Evolutionary conservation across 2,797 vertebrate species (phyloP).

Genomic region (Leptatherina wallacei): DNA sequence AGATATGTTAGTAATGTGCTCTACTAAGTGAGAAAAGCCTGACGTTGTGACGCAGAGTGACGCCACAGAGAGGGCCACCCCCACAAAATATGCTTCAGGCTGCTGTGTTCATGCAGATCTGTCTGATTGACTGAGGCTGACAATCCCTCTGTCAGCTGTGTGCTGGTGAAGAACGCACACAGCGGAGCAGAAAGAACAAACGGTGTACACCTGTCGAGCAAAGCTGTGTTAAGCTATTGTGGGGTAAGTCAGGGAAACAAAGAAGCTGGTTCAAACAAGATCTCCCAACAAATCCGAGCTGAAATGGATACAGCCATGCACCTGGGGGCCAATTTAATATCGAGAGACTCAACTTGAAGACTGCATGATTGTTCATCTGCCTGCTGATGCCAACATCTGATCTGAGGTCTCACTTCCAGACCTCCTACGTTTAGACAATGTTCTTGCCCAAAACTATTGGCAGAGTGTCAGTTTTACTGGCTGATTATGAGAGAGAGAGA

Average conservation of each 20-base stretch:
- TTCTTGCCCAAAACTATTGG: constrained; percentile 59
- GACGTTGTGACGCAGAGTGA: constrained; percentile 39
- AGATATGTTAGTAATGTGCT: constrained; percentile 26
- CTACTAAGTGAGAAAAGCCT: constrained; percentile 6
- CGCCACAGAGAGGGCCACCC: constrained; percentile 31
- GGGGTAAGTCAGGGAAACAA: constrained; percentile 32
- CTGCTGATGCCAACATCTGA: constrained; percentile 40
- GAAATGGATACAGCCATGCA: constrained; percentile 42
- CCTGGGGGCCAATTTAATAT: constrained; percentile 45
- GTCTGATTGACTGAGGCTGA: constrained; percentile 61
- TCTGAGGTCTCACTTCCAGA: constrained; percentile 53
- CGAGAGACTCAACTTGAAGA: constrained; percentile 27
- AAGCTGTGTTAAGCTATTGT: constrained; percentile 45
- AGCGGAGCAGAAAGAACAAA: constrained; percentile 57
- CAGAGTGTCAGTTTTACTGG: constrained; percentile 61
- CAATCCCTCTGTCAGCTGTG: constrained; percentile 53
- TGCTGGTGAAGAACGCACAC: constrained; percentile 33
- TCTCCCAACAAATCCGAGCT: constrained; percentile 55
- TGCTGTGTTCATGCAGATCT: constrained; percentile 41
- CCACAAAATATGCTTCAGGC: constrained; percentile 45
- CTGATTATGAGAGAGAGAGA: constrained; percentile 67
- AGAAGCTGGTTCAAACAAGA: constrained; percentile 45
- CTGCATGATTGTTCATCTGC: constrained; percentile 13
- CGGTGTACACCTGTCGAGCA: constrained; percentile 52
- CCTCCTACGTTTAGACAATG: constrained; percentile 45